Conservation (phyloP, 2,113 vertebrate genomes). For the Mionectes macconnelli region DNA sequence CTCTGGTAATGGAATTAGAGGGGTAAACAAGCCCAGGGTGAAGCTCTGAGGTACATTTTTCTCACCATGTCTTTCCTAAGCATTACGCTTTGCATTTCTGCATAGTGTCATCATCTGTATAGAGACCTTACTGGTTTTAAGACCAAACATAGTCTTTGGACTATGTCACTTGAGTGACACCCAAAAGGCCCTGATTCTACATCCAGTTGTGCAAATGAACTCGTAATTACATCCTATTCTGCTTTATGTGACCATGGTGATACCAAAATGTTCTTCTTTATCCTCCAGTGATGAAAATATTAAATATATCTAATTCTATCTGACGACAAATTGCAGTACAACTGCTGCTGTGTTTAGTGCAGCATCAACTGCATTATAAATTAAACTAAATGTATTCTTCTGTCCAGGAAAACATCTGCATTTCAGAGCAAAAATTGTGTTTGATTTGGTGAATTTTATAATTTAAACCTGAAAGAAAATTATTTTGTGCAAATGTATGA, state of each 20-base stretch:
- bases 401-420: not conserved
- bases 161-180: not conserved
- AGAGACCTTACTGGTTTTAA: not conserved
- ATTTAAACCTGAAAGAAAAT: not conserved
- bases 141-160: not conserved
- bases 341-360: conserved; percentile 18
- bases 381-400: not conserved
- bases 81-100: not conserved
- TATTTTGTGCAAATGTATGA: not conserved
- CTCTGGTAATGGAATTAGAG: not conserved
- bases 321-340: not conserved
- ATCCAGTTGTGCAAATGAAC: not conserved
- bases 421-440: not conserved
- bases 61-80: not conserved
- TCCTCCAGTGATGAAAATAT: not conserved
- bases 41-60: not conserved
- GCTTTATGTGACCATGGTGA: not conserved
- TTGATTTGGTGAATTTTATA: not conserved
- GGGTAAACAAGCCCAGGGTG: not conserved
- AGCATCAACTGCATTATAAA: conserved; percentile 30
- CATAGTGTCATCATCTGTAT: not conserved
- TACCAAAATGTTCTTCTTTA: conserved; percentile 27
- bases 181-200: not conserved
- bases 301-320: not conserved
- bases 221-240: not conserved